These are phyloP conservation scores for Phorcus lineatus DNA, from an alignment of 2,888 invertebrate genomes.

Conservation along the genomic window DNA sequence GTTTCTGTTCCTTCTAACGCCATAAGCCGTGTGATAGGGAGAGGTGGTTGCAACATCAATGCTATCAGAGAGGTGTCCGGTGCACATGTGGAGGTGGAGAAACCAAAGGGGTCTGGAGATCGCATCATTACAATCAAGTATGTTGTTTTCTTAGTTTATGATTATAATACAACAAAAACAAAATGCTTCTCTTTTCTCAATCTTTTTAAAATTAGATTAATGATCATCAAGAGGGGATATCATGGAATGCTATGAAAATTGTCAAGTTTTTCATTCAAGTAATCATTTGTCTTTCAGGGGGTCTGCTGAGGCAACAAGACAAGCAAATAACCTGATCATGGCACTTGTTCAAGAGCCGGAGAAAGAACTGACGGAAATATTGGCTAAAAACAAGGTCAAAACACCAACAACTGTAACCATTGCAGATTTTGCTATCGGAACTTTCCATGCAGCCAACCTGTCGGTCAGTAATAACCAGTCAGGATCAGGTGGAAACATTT, in stretches of 20 bases:
- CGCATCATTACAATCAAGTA: constrained; percentile 95
- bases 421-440: constrained; percentile 46
- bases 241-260: not conserved
- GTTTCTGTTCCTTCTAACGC: constrained; percentile 95
- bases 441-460: constrained; percentile 36
- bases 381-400: constrained; percentile 50
- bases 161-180: not conserved
- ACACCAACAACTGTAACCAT: constrained; percentile 32
- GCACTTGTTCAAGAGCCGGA: constrained; percentile 96
- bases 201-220: too few relatives aligned
- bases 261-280: not conserved
- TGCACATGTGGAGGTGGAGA: constrained; percentile 98
- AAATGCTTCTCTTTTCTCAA: not conserved
- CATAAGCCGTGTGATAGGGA: constrained; percentile 96
- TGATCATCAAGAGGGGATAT: not conserved
- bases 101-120: constrained; percentile 81
- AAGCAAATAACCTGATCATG: constrained; percentile 92
- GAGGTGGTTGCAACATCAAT: constrained; percentile 98
- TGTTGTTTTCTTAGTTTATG: constrained; percentile 63
- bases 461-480: not conserved
- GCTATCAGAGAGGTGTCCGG: constrained; percentile 97
- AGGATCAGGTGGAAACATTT: not conserved
- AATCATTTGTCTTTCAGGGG: constrained; percentile 80
- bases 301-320: constrained; percentile 91
- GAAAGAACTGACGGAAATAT: constrained; percentile 70